A percentile compares a stretch with the other conserved stretches of the same genome.
phyloP scores from a whole-genome alignment of 2,113 vertebrate genomes.

The Alectura lathami region DNA sequence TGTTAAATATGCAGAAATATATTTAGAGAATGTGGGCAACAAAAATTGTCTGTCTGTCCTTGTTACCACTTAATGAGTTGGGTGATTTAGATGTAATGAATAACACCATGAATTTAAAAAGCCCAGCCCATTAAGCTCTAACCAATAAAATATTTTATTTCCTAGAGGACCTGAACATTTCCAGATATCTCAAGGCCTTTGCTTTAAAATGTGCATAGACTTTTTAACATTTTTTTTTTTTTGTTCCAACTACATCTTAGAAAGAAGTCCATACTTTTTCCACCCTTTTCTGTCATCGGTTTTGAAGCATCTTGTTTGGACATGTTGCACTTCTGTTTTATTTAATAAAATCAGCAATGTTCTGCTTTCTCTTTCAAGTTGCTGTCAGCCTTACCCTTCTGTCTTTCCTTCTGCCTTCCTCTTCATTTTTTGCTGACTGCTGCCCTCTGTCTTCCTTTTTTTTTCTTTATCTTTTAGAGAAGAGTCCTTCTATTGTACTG shows the following conservation, averaged over 20 bases:
- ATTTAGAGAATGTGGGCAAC: not conserved
- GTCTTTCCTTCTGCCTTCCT: constrained; percentile 55
- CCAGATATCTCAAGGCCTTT: not conserved
- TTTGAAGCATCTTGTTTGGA: constrained; percentile 17
- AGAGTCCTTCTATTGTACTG: constrained; percentile 89
- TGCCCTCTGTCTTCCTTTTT: constrained; percentile 66
- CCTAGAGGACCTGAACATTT: not conserved
- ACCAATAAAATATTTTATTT: not conserved
- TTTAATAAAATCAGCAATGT: constrained; percentile 35
- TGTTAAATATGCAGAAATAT: not conserved
- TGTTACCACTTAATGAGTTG: not conserved
- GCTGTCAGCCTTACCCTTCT: constrained; percentile 46
- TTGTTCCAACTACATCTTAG: not conserved
- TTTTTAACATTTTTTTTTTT: not conserved
- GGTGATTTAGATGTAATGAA: not conserved
- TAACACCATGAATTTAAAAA: not conserved
- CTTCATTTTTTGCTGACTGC: constrained; percentile 68
- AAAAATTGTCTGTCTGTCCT: constrained; percentile 28
- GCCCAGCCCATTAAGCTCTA: not conserved
- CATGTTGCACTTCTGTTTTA: not conserved
- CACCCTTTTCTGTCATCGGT: constrained; percentile 23
- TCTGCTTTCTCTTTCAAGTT: constrained; percentile 28
- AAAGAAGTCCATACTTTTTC: not conserved
- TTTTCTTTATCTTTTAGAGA: constrained; percentile 81
- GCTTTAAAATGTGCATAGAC: not conserved